Percentiles rank a stretch among this genome's conserved stretches.
These are phyloP conservation scores for Geococcyx californianus DNA, from an alignment of 2,113 vertebrate genomes.

Conservation along the genomic window DNA sequence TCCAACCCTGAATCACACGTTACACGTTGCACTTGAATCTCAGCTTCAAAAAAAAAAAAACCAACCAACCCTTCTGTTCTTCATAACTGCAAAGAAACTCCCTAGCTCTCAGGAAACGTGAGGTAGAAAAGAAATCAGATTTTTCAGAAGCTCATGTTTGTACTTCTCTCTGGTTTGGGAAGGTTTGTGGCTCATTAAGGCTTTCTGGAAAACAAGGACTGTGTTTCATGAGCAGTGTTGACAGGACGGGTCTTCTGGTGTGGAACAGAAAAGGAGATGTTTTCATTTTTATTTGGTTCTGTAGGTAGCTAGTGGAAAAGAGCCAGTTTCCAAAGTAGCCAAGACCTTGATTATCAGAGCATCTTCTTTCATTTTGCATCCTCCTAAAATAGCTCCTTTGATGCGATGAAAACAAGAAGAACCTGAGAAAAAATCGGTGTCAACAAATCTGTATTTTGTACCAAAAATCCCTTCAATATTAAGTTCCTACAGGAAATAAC, in stretches of 20 bases:
- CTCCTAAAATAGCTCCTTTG: neutral
- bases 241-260: neutral
- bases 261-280: neutral
- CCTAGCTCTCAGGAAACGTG: neutral
- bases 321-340: neutral
- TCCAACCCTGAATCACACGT: neutral
- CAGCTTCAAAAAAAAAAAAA: neutral
- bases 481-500: neutral
- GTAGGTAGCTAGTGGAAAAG: neutral
- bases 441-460: neutral
- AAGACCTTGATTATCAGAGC: neutral
- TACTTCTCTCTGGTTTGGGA: neutral
- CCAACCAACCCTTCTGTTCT: neutral
- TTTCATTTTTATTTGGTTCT: neutral
- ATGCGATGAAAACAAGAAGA: neutral
- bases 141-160: neutral
- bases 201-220: neutral
- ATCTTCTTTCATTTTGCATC: slow-evolving; percentile 19
- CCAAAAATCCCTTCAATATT: neutral
- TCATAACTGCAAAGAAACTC: neutral
- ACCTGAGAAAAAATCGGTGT: neutral
- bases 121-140: neutral
- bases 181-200: neutral
- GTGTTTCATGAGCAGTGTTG: neutral
- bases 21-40: neutral